Evolutionary conservation across 2,797 vertebrate species (phyloP), one percentile per base, ranked within the genome.

Genomic region (Semaprochilodus insignis): DNA sequence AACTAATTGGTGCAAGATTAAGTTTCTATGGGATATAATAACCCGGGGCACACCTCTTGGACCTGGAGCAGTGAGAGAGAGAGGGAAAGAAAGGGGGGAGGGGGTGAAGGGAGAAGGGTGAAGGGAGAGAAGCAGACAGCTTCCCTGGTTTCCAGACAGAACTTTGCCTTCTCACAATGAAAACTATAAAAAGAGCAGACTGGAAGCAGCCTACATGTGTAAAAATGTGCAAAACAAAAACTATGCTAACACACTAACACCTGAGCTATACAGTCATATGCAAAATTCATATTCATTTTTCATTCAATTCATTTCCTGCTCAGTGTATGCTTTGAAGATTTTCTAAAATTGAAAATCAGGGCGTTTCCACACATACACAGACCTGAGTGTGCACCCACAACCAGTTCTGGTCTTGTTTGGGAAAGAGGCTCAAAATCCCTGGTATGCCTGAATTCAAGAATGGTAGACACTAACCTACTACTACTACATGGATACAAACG

Each of bases 1-100:
- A 95, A 94, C 93, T 95, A 95, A 95, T 95, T 95, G 94, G 93
- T 90, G 91, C 86, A 80, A 94, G 93, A 95, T 95, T 94, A 94
- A 92, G 91, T 95, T 93, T 94, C 91, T 90, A 91, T 88, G 91
- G 90, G 91, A 92, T 91, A 92, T 91, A 92, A 93, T 91, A 92
- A 94, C 93, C 93, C 88, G 73, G 83, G 90, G 93, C 90, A 63
- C 90, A 89, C 88, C 86, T 88, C 90, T 88, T 82, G 89, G 90
- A 93, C 92, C 91, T 84, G 88, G 85, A 85, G 88, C 54, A 40
- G 19, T 36, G 73, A 59, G 19, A 59, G 19, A 59, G 55, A 40
- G 73, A 44, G 17, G 21, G 71, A 72, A 48, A 52, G 48, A 72
- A 48, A 51, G 44, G 21, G 23, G 69, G 16, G 16, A 14, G 21